Evolutionary conservation across 2,113 vertebrate genomes (phyloP), one percentile per base, ranked within the genome.

Genomic region (Monarcha castaneiventris): DNA sequence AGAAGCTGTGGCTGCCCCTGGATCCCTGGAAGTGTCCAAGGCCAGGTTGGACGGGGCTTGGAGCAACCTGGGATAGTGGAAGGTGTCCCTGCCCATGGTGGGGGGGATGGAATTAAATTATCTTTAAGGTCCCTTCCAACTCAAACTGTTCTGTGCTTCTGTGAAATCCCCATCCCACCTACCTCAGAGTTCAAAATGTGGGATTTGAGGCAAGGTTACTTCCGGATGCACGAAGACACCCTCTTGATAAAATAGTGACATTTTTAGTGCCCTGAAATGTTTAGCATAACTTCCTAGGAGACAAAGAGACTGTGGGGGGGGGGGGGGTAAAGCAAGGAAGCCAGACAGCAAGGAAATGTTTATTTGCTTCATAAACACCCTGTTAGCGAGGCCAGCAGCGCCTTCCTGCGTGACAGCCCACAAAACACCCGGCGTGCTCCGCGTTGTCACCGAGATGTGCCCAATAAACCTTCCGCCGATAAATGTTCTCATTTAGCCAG

Each of bases 401-500:
- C 72, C 58, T 77, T 32, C 59, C 44, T 46, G 49, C 1, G 16
- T 66, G 80, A 93, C 83, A 83, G 73, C 76, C 64, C 82, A 33
- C 58, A 46, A 94, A 89, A 76, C 88, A 92, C 86, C 73, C 73
- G 6, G 49, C 3, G 1, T 2, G 49, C 89, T 85, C 88, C 16
- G 26, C 61, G 4, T 13, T 72, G 85, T 90, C 86, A 88, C 82
- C 15, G 6, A 23, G 44, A 49, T 29, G 77, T 30, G 78, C 76
- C 89, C 93, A 88, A 97, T 96, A 96, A 97, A 95, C 94, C 59
- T 71, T 4, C 6, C 1, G 0, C 62, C 5, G 2, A 69, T 61
- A 84, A 94, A 87, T 9, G 76, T 33, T 85, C 93, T 84, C 94
- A 35, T 94, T 93, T 82, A 94, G 59, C 76, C 91, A 69, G 69